A percentile compares a stretch with the other conserved stretches of the same genome.
These are phyloP conservation scores for Amazona ochrocephala DNA, from an alignment of 2,797 vertebrate genomes.

Conservation along the genomic window DNA sequence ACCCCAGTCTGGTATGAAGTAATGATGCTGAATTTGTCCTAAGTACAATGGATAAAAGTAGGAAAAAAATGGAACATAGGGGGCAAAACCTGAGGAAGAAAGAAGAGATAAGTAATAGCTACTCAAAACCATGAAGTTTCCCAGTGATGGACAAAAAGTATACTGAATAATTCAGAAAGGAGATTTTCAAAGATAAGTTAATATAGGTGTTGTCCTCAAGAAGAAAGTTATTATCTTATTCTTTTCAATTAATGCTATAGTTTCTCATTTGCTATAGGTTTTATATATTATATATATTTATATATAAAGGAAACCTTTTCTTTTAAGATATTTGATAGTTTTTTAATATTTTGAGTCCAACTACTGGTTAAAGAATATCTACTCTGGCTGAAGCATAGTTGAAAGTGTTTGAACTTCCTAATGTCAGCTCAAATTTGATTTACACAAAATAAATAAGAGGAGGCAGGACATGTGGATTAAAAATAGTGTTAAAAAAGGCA, in stretches of 20 bases:
- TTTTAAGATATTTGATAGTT: background rate
- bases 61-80: background rate
- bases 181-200: background rate
- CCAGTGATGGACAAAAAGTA: background rate
- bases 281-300: background rate
- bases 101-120: background rate
- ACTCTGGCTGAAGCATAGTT: background rate
- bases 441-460: background rate
- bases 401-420: background rate
- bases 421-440: background rate
- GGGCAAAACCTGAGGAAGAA: background rate
- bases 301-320: background rate
- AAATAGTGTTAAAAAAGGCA: background rate
- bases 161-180: background rate
- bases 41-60: background rate
- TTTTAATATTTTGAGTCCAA: background rate
- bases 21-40: background rate
- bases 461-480: background rate
- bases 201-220: background rate
- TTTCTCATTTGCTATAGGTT: background rate
- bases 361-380: background rate
- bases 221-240: background rate
- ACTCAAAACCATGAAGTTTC: background rate
- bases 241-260: background rate
- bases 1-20: background rate